Evolutionary conservation across 2,797 vertebrate species (phyloP), one percentile per base, ranked within the genome.

Genomic region (Diplodus sargus): DNA sequence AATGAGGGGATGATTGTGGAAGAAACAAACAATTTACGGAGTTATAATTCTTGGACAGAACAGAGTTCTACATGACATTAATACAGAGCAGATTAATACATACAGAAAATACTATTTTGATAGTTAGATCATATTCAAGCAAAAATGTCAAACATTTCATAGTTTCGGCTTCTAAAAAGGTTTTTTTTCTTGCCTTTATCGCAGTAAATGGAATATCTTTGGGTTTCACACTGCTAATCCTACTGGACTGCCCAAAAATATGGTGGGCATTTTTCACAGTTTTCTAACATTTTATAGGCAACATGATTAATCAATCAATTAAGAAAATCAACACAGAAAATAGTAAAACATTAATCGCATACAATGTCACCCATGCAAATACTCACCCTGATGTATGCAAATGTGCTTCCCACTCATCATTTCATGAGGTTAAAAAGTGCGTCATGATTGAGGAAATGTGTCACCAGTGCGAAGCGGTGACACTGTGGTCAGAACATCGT

Each of bases 1-100:
- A 59, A 60, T 45, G 47, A 72, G 13, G 49, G 66, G 78, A 77
- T 70, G 72, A 84, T 48, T 42, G 63, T 47, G 51, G 57, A 68
- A 76, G 28, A 81, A 63, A 78, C 10, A 75, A 72, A 52, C 59
- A 76, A 82, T 74, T 77, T n/a, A 8, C 8, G 47, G 58, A 76
- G 79, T 71, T 76, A 63, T 3, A 79, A 65, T 87, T 86, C 78
- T 77, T 87, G 51, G 79, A 87, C 20, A 61, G 54, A 64, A 49
- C 8, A 63, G 22, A 34, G 51, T 42, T 49, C 51, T 13, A 14
- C 23, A 53, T 18, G 23, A 70, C 52, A 77, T 51, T 7, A 82
- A 65, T 12, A 71, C 5, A 34, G 54, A 51, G 49, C 16, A 42
- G 49, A 81, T 22, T 2, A 83, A 67, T 23, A 34, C 42, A 66